Conservation (phyloP, 2,113 vertebrate species). For the Okapia johnstoni region DNA sequence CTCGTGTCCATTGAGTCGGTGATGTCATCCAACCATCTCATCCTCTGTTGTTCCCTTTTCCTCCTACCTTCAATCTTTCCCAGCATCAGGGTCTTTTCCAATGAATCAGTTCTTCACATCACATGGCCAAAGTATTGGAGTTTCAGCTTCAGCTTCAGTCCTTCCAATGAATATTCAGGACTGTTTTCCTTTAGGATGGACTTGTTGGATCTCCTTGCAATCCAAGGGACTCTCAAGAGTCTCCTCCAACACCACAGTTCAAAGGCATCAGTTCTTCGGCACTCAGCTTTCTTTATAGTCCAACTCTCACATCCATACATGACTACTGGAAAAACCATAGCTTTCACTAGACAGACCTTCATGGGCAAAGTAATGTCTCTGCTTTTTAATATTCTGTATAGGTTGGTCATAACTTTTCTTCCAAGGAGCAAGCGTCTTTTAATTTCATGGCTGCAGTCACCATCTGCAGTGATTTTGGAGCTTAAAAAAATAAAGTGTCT, state of each 20-base stretch:
- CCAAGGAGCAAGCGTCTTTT: not conserved
- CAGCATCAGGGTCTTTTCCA: not conserved
- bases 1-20: not conserved
- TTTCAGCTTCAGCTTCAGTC: not conserved
- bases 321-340: not conserved
- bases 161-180: not conserved
- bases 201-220: not conserved
- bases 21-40: not conserved
- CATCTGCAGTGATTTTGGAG: not conserved
- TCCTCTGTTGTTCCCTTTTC: not conserved
- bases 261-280: not conserved
- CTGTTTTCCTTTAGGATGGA: not conserved
- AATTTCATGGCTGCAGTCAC: not conserved
- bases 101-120: not conserved
- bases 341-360: not conserved
- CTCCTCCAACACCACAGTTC: not conserved
- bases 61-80: not conserved
- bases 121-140: not conserved
- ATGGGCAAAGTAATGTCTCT: not conserved
- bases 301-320: not conserved
- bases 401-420: not conserved
- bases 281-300: not conserved
- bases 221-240: not conserved
- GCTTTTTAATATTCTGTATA: not conserved
- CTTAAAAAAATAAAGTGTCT: too few relatives aligned